phyloP scores from a whole-genome alignment of 37 sponge, comb jelly and placozoan species.

The Halisarca cf. caerulea region DNA sequence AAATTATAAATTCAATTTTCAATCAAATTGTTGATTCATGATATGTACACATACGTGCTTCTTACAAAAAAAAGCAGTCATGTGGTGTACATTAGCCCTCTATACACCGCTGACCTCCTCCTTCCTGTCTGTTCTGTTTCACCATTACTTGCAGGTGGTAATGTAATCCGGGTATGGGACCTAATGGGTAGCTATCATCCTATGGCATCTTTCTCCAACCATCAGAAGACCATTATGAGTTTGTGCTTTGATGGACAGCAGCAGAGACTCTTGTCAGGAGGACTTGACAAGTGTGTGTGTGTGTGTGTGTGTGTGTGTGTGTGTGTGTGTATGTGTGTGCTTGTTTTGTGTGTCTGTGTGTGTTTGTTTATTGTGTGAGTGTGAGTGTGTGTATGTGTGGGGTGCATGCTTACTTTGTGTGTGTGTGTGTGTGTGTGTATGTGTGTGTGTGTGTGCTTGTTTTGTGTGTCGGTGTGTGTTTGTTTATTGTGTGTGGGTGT shows the following conservation, averaged over 20 bases:
- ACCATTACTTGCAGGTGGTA: conserved; percentile 55
- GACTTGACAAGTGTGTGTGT: conserved; percentile 81
- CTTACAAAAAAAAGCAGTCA: too few species aligned
- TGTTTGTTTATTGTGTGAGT: neutral
- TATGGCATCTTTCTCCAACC: conserved; percentile 83
- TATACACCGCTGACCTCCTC: too few species aligned
- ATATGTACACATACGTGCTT: too few species aligned
- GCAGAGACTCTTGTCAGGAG: conserved; percentile 82
- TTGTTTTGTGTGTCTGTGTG: neutral
- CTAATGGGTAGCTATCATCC: conserved; percentile 62
- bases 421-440: neutral
- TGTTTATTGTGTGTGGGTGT: too few species aligned
- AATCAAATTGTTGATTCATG: too few species aligned
- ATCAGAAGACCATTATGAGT: conserved; percentile 95
- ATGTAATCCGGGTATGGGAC: conserved; percentile 93
- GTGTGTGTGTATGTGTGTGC: neutral
- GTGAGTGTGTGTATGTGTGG: neutral
- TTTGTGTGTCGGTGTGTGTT: neutral
- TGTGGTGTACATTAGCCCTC: too few species aligned
- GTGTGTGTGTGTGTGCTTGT: neutral
- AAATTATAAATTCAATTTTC: too few species aligned
- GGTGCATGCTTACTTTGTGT: neutral
- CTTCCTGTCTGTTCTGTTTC: neutral
- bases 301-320: neutral
- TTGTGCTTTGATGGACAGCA: conserved; percentile 73